Evolutionary conservation across 2,888 invertebrate genomes (phyloP).

Genomic region (Cheilosia scutellata): DNA sequence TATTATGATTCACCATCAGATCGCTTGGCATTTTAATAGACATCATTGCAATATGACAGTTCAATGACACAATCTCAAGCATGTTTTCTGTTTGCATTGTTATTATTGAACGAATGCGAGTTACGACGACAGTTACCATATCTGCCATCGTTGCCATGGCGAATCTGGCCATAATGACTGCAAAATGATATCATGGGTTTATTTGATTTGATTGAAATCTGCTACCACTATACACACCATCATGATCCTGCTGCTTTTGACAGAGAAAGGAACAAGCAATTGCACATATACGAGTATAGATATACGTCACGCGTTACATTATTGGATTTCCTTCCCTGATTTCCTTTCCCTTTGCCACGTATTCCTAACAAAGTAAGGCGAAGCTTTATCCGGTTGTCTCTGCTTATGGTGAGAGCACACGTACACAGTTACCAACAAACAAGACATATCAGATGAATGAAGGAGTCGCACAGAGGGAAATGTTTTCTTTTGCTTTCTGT

Average conservation of each 20-base stretch:
- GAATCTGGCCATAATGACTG: constrained; percentile 54
- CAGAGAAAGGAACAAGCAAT: constrained; percentile 16
- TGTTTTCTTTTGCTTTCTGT: not conserved
- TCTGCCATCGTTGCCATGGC: not conserved
- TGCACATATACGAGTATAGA: not conserved
- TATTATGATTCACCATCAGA: too few relatives aligned
- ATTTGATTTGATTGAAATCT: constrained; percentile 54
- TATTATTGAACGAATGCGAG: not conserved
- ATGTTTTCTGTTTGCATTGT: not conserved
- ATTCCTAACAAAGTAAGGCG: not conserved
- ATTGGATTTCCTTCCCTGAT: constrained; percentile 66
- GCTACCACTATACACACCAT: constrained; percentile 2
- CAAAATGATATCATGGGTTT: constrained; percentile 63
- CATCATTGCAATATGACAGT: not conserved
- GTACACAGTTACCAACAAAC: not conserved
- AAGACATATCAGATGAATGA: not conserved
- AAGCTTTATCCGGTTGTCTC: not conserved
- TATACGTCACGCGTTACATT: constrained; percentile 41
- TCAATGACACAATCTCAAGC: not conserved
- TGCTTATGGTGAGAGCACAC: not conserved
- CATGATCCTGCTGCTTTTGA: not conserved
- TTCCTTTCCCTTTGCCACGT: constrained; percentile 42
- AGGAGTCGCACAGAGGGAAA: not conserved
- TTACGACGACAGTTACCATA: not conserved
- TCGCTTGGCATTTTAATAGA: not conserved